Base-by-base conservation (phyloP, 2,888 invertebrate species). In the Eustalomyia histrio region DNA sequence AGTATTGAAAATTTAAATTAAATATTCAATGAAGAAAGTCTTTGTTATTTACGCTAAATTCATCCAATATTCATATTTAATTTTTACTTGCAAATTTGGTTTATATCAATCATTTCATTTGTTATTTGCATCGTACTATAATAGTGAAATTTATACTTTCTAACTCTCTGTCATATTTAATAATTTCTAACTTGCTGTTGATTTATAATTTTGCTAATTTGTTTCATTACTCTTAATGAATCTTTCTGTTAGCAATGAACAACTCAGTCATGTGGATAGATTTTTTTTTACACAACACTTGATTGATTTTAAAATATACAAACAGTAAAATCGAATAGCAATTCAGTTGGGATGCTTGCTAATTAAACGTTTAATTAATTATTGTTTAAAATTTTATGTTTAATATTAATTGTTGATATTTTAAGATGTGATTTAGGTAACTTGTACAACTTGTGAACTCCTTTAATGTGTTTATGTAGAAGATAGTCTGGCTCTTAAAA, bases 181-280 rank as follows among this genome's bases (percentile, higher is more conserved):
- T 47, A 14, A 47, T n/a, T 47, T 47, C 1, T 47, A 47, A 29
- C 4, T 29, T 29, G 5, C 14, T 47, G 16, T 47, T n/a, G 43
- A 47, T n/a, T 47, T 47, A n/a, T 47, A n/a, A 47, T 47, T 47
- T 47, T n/a, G n/a, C n/a, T 14, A 47, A n/a, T 47, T 47, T n/a
- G 43, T n/a, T 14, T 47, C 43, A 47, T 47, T 47, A 47, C 43
- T 47, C 43, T n/a, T 1, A 47, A 47, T 6, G n/a, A 47, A 47
- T 47, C 43, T 47, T 14, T 47, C n/a, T 47, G 43, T 47, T n/a
- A 47, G n/a, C 43, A 47, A n/a, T 47, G 16, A 47, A 47, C 9
- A 33, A 9, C 53, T 61, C 18, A 71, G 50, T 61, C 71, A 71
- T 61, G 71, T 71, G 61, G 69, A 71, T 61, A 39, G 50, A 12